Evolutionary conservation across 2,797 vertebrate genomes (phyloP).

Genomic region (Gallinago stenura): DNA sequence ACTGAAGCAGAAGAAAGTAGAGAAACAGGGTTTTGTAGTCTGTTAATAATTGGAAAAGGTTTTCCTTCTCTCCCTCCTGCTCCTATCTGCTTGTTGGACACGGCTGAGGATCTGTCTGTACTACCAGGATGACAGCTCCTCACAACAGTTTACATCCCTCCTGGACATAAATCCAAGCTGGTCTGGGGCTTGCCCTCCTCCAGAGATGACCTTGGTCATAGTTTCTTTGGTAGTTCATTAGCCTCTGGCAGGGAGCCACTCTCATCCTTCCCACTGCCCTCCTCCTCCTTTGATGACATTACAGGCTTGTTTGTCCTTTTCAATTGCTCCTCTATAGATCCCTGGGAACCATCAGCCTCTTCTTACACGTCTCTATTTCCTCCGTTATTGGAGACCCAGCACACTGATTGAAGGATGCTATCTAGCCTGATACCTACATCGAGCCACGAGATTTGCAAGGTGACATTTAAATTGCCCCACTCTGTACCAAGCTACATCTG

Average conservation of each 20-base stretch:
- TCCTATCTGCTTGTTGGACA: neutral
- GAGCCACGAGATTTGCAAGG: neutral
- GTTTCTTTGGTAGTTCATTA: conserved; percentile 20
- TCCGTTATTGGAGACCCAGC: neutral
- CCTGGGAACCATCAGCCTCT: neutral
- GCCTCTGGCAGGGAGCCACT: neutral
- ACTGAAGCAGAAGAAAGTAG: neutral
- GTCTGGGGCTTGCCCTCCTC: neutral
- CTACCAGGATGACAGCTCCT: conserved; percentile 7
- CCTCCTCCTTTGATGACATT: neutral
- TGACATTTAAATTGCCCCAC: neutral
- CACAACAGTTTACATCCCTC: neutral
- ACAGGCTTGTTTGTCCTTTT: neutral
- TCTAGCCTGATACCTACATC: neutral
- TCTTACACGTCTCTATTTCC: neutral
- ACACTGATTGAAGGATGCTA: neutral
- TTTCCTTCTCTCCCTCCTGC: neutral
- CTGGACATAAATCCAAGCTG: conserved; percentile 22
- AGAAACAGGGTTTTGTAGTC: neutral
- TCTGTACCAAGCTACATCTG: neutral
- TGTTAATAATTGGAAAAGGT: neutral
- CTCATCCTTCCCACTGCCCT: neutral
- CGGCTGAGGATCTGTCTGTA: neutral
- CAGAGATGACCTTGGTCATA: neutral
- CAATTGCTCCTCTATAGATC: neutral